These are phyloP conservation scores for Bathybates hornii DNA, from an alignment of 2,113 vertebrate species.

Conservation along the genomic window DNA sequence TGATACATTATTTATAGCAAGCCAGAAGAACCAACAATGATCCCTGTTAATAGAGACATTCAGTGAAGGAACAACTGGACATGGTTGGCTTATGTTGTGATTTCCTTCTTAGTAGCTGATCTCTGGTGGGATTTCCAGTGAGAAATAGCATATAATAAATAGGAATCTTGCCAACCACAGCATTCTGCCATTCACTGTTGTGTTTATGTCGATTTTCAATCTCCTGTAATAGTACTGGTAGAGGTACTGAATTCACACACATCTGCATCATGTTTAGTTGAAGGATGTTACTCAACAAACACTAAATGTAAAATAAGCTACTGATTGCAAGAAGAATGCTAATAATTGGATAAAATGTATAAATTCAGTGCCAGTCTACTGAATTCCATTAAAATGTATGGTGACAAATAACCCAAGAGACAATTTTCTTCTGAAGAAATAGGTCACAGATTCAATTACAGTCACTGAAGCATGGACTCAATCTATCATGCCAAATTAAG, in stretches of 20 bases:
- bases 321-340: slow-evolving; percentile 80
- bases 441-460: slow-evolving; percentile 99
- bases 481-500: slow-evolving; percentile 99
- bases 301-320: slow-evolving; percentile 66
- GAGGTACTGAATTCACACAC: not conserved
- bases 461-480: slow-evolving; percentile 99
- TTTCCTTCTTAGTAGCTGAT: slow-evolving; percentile 23
- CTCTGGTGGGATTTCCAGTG: slow-evolving; percentile 19
- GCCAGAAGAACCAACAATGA: slow-evolving; percentile 1
- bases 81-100: slow-evolving; percentile 18
- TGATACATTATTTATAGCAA: slow-evolving; percentile 19
- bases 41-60: slow-evolving; percentile 19
- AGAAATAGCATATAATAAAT: slow-evolving; percentile 6
- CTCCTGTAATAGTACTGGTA: not conserved
- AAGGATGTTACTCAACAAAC: not conserved
- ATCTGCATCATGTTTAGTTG: not conserved
- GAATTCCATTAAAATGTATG: slow-evolving; percentile 98
- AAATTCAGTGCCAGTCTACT: slow-evolving; percentile 91
- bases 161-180: not conserved
- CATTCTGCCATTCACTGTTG: not conserved
- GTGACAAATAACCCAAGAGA: slow-evolving; percentile 96
- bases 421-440: slow-evolving; percentile 99
- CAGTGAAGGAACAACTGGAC: slow-evolving; percentile 3
- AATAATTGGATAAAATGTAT: slow-evolving; percentile 86
- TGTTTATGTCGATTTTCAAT: not conserved